A percentile compares a stretch with the other conserved stretches of the same genome.
These are phyloP conservation scores for Tiphia femorata DNA, from an alignment of 2,888 invertebrate genomes.

Conservation along the genomic window DNA sequence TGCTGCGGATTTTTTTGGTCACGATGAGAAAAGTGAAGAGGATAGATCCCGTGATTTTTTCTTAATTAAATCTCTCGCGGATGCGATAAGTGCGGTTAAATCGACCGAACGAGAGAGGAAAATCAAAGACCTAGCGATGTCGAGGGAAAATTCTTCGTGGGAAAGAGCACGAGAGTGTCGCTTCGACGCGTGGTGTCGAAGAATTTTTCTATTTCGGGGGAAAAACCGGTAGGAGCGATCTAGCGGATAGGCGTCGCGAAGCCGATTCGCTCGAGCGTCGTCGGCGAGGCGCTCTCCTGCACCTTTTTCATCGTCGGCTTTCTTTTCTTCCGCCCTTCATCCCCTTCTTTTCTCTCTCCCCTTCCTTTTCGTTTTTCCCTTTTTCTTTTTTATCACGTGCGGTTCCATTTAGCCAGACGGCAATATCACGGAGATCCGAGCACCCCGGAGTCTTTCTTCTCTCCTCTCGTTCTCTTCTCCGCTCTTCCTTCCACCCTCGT, in stretches of 20 bases:
- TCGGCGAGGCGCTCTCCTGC: no score
- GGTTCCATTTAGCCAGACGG: slow-evolving; percentile 61
- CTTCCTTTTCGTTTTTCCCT: slow-evolving; percentile 8
- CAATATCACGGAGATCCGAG: slow-evolving; percentile 44
- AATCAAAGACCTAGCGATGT: no score
- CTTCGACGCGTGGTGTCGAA: no score
- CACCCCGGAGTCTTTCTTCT: slow-evolving; percentile 7
- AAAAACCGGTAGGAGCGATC: not conserved
- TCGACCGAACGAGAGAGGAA: no score
- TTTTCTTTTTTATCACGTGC: slow-evolving; percentile 59
- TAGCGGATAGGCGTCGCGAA: slow-evolving; percentile 1
- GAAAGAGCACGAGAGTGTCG: no score
- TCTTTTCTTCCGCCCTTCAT: not conserved
- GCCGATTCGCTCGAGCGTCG: not conserved
- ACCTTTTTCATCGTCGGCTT: not conserved
- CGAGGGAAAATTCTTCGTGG: not conserved
- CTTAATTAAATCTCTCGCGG: no score
- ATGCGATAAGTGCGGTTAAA: no score
- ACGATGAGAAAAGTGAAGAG: no score
- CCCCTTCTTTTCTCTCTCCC: not conserved
- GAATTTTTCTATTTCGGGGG: not conserved
- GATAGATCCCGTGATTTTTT: no score
- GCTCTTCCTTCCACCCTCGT: not conserved
- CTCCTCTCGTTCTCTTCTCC: slow-evolving; percentile 4
- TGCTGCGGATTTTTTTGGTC: no score